A percentile compares a stretch with the other conserved stretches of the same genome.
Evolutionary conservation across 2,797 vertebrate genomes (phyloP).

Genomic region (Pipistrellus kuhlii): DNA sequence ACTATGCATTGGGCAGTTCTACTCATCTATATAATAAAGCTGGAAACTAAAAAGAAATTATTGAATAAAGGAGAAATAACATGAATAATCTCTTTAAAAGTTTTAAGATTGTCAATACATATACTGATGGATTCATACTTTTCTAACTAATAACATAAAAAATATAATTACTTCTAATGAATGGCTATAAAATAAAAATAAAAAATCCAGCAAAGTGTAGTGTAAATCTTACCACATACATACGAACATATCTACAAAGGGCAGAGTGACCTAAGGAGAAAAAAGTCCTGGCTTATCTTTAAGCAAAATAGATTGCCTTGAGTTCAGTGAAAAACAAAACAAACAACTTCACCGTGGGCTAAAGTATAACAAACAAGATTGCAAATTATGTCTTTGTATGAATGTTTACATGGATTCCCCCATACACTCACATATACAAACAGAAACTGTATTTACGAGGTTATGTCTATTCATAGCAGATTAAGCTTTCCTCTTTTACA

Average conservation of each 20-base stretch:
- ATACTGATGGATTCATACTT: conserved; percentile 81
- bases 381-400: background rate
- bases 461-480: background rate
- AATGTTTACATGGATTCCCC: background rate
- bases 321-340: background rate
- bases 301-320: conserved; percentile 42
- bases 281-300: background rate
- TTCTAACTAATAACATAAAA: conserved; percentile 85
- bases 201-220: conserved; percentile 61
- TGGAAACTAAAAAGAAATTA: conserved; percentile 51
- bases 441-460: background rate
- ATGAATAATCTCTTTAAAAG: conserved; percentile 67
- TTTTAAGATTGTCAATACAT: conserved; percentile 77
- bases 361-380: background rate
- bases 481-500: background rate
- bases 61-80: conserved; percentile 62
- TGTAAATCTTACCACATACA: conserved; percentile 75
- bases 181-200: conserved; percentile 80
- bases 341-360: background rate
- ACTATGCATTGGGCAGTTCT: conserved; percentile 13
- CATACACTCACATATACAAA: background rate
- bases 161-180: conserved; percentile 68
- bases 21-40: conserved; percentile 51
- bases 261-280: background rate
- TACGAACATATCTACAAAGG: background rate